Base-by-base conservation (phyloP, 2,113 vertebrate species). In the western clawed frog (Xenopus tropicalis) region DNA sequence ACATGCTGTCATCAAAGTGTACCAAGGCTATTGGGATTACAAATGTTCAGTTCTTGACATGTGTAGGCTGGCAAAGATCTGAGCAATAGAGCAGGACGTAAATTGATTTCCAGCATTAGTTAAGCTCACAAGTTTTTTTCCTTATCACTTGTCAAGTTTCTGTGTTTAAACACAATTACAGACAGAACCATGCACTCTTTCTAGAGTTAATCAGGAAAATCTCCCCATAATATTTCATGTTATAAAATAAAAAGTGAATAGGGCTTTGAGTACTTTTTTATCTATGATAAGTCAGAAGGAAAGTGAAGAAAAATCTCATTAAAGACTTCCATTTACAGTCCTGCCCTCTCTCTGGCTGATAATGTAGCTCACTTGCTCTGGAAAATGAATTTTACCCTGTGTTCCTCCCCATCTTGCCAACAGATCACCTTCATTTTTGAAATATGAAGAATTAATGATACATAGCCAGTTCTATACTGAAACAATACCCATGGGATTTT, bases 241-340 rank as follows among this genome's bases (percentile, higher is more conserved):
- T n/a, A 44, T 43, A 66, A 66, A 66, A 48, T 48, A 66, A 73
- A 25, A 73, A 29, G 19, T 24, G 24, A 63, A 29, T 37, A 37
- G 48, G 43, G 19, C 72, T 66, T 59, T 67, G 56, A 74, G 54
- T 42, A 61, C 29, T 62, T 74, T 74, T 69, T 67, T 74, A 67
- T 74, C 43, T 74, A 62, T 51, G 64, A 74, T 67, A 37, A 23
- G 52, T 67, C 43, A 67, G 52, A 51, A 67, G 42, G 23, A 67
- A 37, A 37, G 5, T 37, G 64, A 74, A 64, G 64, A 59, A 67
- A 74, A 74, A 74, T 74, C 72, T 74, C 72, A 74, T 74, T 74
- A 74, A 67, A 43, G 43, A 11, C 64, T 66, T 61, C 25, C 13
- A 73, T 52, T 66, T 21, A 66, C 63, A 67, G 56, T 25, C 72